These are phyloP conservation scores for Ambastaia sidthimunki DNA, from an alignment of 2,797 vertebrate species.

Conservation along the genomic window DNA sequence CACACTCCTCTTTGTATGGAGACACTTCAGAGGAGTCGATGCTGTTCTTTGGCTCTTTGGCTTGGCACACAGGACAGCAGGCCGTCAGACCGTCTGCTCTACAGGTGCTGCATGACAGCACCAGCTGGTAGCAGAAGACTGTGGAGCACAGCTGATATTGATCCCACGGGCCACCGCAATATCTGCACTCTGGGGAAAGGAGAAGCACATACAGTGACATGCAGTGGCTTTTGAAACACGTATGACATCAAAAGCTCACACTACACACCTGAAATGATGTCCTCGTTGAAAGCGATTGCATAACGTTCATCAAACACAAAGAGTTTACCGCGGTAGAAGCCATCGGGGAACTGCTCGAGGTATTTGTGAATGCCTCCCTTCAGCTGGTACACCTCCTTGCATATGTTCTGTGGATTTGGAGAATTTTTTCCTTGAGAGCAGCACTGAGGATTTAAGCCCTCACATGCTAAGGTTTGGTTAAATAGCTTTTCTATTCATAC, in stretches of 20 bases:
- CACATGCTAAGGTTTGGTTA: background rate
- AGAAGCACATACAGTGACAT: background rate
- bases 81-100: constrained; percentile 81
- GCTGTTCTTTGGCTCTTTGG: constrained; percentile 79
- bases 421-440: background rate
- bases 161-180: constrained; percentile 90
- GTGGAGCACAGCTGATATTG: constrained; percentile 90
- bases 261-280: constrained; percentile 86
- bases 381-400: constrained; percentile 93
- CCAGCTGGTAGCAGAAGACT: constrained; percentile 87
- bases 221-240: background rate
- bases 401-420: constrained; percentile 80
- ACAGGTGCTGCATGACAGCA: constrained; percentile 86
- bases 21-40: constrained; percentile 48
- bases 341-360: constrained; percentile 91
- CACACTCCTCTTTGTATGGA: constrained; percentile 87
- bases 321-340: constrained; percentile 94
- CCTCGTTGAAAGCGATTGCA: constrained; percentile 86
- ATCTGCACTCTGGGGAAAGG: constrained; percentile 83
- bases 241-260: background rate
- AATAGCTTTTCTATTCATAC: constrained; percentile 15
- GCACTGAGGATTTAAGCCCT: background rate
- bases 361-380: constrained; percentile 98
- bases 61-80: constrained; percentile 88
- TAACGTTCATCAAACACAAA: constrained; percentile 97